phyloP scores from a whole-genome alignment of 2,113 vertebrate genomes.

The Eidolon helvum region DNA sequence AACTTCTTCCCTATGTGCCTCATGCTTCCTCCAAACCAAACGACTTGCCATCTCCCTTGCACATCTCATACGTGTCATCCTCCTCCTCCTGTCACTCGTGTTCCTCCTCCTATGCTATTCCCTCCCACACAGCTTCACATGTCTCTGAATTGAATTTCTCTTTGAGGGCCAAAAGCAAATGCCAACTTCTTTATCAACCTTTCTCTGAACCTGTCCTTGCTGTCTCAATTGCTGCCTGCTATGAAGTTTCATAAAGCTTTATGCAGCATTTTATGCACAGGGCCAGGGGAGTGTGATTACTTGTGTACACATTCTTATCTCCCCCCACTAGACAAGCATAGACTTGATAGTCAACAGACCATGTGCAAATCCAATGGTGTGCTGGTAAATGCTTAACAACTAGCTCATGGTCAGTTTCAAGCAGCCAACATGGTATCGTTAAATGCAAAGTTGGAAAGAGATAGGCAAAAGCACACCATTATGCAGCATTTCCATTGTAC shows the following conservation, averaged over 20 bases:
- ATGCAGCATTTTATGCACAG: too few species aligned
- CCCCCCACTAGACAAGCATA: fast-evolving
- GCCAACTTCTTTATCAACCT: not conserved
- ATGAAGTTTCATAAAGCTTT: not conserved
- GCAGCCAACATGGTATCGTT: not conserved
- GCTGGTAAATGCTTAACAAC: not conserved
- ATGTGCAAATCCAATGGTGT: not conserved
- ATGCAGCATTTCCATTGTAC: not conserved
- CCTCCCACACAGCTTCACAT: not conserved
- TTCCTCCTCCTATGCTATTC: not conserved
- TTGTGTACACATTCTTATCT: not conserved
- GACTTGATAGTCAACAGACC: too few species aligned
- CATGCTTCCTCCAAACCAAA: not conserved
- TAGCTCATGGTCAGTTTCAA: not conserved
- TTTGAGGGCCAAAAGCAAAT: not conserved
- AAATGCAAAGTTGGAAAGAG: not conserved
- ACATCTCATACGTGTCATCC: fast-evolving
- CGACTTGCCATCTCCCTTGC: not conserved
- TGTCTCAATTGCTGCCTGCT: not conserved
- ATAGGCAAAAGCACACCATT: fast-evolving
- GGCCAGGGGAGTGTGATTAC: too few species aligned
- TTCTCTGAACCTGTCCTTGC: too few species aligned
- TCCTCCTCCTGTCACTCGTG: too few species aligned
- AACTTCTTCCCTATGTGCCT: too few species aligned
- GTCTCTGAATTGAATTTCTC: not conserved